Evolutionary conservation across 2,888 invertebrate species (phyloP), one percentile per base, ranked within the genome.

Genomic region (Beris morrisii): DNA sequence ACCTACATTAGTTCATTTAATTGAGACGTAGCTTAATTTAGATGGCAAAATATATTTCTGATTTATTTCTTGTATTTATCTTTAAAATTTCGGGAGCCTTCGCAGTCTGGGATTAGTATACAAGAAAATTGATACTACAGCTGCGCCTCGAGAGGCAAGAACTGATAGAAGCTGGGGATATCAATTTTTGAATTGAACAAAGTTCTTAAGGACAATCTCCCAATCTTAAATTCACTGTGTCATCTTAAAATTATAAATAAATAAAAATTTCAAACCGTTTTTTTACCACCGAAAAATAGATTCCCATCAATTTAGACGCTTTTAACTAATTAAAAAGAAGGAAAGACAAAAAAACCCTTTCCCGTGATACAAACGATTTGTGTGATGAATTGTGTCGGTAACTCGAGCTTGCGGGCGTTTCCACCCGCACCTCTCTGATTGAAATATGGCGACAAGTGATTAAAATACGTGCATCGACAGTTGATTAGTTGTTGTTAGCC

Each of bases 401-500:
- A 22, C 22, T 22, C 22, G 22, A 22, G 22, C 22, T 22, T 30
- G 30, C 32, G 46, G 31, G n/a, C 32, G 32, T 15, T 22, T 22
- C 22, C 31, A 9, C 55, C 38, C 22, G 5, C 44, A 15, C 22
- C 5, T 38, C 38, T 52, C 64, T 64, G 64, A 71, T 71, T 71
- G 72, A 72, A 72, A 72, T 72, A 72, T 72, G 69, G 71, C 70
- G 72, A 72, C 72, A 72, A 71, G 71, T 71, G 71, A 72, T 71
- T 72, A 71, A 72, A 72, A 72, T 71, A 72, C 71, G 72, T 72
- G 70, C 72, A 71, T 70, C 70, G 71, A 71, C 71, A 71, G 71
- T 72, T 72, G 71, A 72, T 72, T 72, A 72, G 72, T 72, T 69
- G 72, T 70, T 72, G 71, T 71, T 71, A 71, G 71, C 66, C 70